Base-by-base conservation (phyloP, 2,797 vertebrate genomes). In the Poeciliopsis paucimaculata region DNA sequence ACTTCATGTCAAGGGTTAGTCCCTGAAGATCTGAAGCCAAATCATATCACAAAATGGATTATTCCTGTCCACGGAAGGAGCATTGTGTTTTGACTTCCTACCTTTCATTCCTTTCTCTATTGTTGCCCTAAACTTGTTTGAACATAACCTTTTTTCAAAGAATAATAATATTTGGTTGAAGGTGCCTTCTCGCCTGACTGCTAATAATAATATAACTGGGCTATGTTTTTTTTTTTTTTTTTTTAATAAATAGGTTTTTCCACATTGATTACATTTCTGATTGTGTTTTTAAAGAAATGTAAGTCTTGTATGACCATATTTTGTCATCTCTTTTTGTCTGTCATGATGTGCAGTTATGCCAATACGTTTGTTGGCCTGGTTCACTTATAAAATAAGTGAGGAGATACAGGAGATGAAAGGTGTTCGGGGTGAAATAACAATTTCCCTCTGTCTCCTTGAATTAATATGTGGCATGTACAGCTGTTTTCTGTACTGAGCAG, bases 1-100 rank as follows among this genome's bases (percentile, higher is more conserved):
- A 99, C 97, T 99, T 98, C 97, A 98, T 98, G 98, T 99, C 98
- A 98, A 97, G 97, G 98, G 97, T 98, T 96, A 97, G 96, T 99
- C 98, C 98, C 98, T 94, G 95, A 94, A 98, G 98, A 98, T 97
- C 97, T 96, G 94, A 94, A 97, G 96, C 94, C 96, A 96, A 98
- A 97, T 97, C 96, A 96, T 96, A 96, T 97, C 94, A 94, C 95
- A 97, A 97, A 98, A 98, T 98, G 96, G 97, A 96, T 96, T 97
- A 96, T 97, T 97, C 96, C 96, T 95, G 91, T 87, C 70, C 74
- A 85, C 84, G 87, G 90, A 92, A 93, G 81, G 64, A 84, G 83
- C 72, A 82, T 83, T 80, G 79, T 79, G 62, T 72, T 90, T 80
- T 78, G 78, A 87, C 66, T 84, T 77, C 62, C 83, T 77, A 66